Evolutionary conservation across 2,113 vertebrate species (phyloP), one percentile per base, ranked within the genome.

Genomic region (Clarias batrachus): DNA sequence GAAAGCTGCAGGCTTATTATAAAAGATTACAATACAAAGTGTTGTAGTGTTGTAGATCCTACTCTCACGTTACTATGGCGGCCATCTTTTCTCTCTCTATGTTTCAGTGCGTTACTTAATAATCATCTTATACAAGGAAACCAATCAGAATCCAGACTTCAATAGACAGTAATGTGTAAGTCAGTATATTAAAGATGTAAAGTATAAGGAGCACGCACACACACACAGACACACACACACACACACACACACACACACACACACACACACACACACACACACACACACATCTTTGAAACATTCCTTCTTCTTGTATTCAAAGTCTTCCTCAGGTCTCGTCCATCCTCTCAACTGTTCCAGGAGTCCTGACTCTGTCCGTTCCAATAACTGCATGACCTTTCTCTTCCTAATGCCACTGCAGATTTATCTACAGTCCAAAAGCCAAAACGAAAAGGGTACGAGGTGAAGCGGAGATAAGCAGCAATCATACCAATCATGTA

Each of bases 391-490:
- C 57, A 59, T 60, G 85, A 70, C 81, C 81, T 85, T 57, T 27
- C 76, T 62, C 37, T 59, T 66, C 37, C 17, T 37, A 77, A 85
- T 78, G 74, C 33, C 37, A n/a, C 83, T 76, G 63, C 66, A 30
- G 80, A 87, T 87, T 82, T 71, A 14, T 73, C 37, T 19, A 4
- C 66, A 41, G 82, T 3, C 63, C 33, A 30, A 85, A 63, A 33
- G 25, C 68, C 80, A 82, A 56, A 79, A 16, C 8, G 79, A 89
- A 12, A 57, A 59, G 88, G 0, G 17, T 87, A 85, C 41, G 23
- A 63, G 90, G 70, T 60, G 81, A 89, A 89, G 89, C 52, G 89
- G 19, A 73, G 66, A 84, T 48, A 30, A 74, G 82, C 27, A 83
- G 21, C 41, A 57, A 30, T 71, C 65, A 60, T 33, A 30, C 9